These are phyloP conservation scores for Lordiphosa collinella DNA, from an alignment of 1,140 invertebrate genomes.

Conservation along the genomic window DNA sequence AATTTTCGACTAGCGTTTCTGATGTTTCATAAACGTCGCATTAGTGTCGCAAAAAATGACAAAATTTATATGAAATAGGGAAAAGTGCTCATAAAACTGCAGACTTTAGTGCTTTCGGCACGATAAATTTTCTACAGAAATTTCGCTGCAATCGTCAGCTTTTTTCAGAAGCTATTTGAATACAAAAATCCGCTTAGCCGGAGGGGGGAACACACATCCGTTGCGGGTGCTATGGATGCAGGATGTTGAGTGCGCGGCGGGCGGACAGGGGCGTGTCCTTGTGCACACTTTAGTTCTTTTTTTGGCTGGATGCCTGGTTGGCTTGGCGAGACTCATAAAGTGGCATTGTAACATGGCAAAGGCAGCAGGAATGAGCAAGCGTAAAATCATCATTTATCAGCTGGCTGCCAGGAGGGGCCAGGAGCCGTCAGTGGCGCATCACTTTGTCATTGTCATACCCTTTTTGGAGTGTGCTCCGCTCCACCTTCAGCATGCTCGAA, in stretches of 20 bases:
- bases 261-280: constrained; percentile 28
- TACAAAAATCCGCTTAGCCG: constrained; percentile 64
- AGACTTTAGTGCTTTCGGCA: constrained; percentile 58
- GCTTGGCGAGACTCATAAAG: constrained; percentile 52
- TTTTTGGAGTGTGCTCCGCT: constrained; percentile 43
- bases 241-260: neutral
- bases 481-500: constrained; percentile 34
- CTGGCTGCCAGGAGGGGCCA: constrained; percentile 26
- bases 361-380: constrained; percentile 36
- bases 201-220: constrained; percentile 37
- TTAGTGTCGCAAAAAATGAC: constrained; percentile 59
- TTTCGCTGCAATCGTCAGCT: constrained; percentile 65
- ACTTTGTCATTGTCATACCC: constrained; percentile 76
- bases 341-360: constrained; percentile 56
- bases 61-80: constrained; percentile 17
- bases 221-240: constrained; percentile 3
- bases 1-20: constrained; percentile 29
- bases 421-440: constrained; percentile 63
- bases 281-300: constrained; percentile 9
- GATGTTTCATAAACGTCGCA: constrained; percentile 71
- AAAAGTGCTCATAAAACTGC: constrained; percentile 62
- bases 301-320: constrained; percentile 25
- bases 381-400: constrained; percentile 75
- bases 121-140: constrained; percentile 39
- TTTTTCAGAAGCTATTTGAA: constrained; percentile 52